Evolutionary conservation across 2,888 invertebrate species (phyloP).

Genomic region (Ditula angustiorana): DNA sequence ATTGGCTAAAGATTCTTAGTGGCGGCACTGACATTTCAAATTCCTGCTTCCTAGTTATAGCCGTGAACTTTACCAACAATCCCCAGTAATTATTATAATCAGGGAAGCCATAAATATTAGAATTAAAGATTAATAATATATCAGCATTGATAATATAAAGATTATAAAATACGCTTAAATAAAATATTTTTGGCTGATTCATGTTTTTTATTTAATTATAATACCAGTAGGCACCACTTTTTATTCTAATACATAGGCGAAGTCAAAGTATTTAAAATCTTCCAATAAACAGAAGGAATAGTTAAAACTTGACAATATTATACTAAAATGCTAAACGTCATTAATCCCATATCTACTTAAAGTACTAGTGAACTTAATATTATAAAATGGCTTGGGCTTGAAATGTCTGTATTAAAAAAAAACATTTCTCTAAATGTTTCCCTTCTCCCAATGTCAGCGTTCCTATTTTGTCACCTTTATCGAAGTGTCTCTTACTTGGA

Average conservation of each 20-base stretch:
- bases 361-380: background rate
- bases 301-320: slow-evolving; percentile 16
- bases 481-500: too few relatives aligned
- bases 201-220: slow-evolving; percentile 65
- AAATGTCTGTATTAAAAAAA: too few relatives aligned
- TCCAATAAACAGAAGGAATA: slow-evolving; percentile 25
- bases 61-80: slow-evolving; percentile 28
- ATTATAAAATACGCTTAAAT: slow-evolving; percentile 86
- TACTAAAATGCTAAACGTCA: slow-evolving; percentile 1
- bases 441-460: too few relatives aligned
- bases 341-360: slow-evolving; percentile 12
- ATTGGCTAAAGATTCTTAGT: background rate
- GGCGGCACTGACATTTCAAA: background rate
- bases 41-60: slow-evolving; percentile 8
- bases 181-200: slow-evolving; percentile 85
- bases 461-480: too few relatives aligned
- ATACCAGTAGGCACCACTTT: slow-evolving; percentile 16
- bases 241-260: background rate
- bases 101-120: slow-evolving; percentile 81
- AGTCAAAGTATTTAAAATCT: slow-evolving; percentile 5
- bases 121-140: slow-evolving; percentile 83
- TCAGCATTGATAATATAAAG: slow-evolving; percentile 84
- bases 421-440: too few relatives aligned
- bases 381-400: too few relatives aligned
- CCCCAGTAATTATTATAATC: slow-evolving; percentile 53